Evolutionary conservation across 2,888 invertebrate species (phyloP), one percentile per base, ranked within the genome.

Genomic region (Nomada hirtipes): DNA sequence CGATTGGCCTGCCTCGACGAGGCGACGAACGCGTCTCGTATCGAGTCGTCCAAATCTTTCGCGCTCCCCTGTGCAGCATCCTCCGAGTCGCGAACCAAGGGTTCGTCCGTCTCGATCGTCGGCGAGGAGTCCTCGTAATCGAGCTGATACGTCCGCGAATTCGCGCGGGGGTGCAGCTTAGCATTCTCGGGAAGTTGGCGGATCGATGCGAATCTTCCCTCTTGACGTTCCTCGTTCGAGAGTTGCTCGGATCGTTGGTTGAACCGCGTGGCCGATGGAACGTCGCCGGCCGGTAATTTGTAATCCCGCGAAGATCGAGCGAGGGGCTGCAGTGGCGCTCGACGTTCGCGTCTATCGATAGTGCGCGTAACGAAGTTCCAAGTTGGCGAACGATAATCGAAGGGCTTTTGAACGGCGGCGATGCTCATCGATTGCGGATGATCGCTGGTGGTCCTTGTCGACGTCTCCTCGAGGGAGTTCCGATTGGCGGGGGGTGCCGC

Each of bases 401-500:
- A 53, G 76, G 82, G 65, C 67, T 61, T 77, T 83, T 85, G 73
- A 89, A 88, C 71, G 74, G 70, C 76, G 60, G 67, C 77, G 61
- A 80, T 64, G 76, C 53, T 86, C 80, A 69, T 76, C 80, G 80
- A 84, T 75, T 74, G 72, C 53, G 79, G 83, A 80, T 76, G 82
- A 20, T 77, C 79, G 78, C 79, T 76, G 73, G 79, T 78, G 79
- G 83, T 78, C 85, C 80, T 79, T 81, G 82, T 69, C 67, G 80
- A 81, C 75, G 84, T 83, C 42, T 79, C 72, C 70, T 76, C 85
- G 72, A 87, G 79, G 88, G 82, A 77, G 79, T 86, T 78, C 83
- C 85, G 85, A 89, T 89, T 90, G 89, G 90, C 91, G 89, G 92
- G 91, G 88, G 92, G 91, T 89, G 92, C 90, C 86, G 90, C 89